Evolutionary conservation across 2,797 vertebrate genomes (phyloP).

Genomic region (Sebastes trivittatus): DNA sequence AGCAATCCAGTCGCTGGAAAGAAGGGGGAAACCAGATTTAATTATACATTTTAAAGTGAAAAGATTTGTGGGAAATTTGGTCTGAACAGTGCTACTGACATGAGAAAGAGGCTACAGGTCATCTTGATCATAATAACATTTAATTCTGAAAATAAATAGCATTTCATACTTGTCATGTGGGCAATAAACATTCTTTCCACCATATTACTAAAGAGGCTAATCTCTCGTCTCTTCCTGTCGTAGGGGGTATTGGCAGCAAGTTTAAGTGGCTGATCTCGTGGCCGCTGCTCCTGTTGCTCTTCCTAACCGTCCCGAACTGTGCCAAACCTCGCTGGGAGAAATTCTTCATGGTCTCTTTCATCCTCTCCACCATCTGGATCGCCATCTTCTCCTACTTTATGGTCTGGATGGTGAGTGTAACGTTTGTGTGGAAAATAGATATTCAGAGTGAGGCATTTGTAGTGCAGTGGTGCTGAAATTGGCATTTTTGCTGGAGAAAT

Average conservation of each 20-base stretch:
- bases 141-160: neutral
- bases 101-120: neutral
- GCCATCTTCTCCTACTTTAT: conserved; percentile 97
- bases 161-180: neutral
- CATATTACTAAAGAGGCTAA: neutral
- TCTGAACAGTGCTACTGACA: neutral
- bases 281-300: conserved; percentile 92
- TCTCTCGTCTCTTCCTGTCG: conserved; percentile 34
- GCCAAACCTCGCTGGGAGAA: conserved; percentile 94
- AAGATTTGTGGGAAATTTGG: neutral
- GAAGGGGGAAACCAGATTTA: neutral
- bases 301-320: conserved; percentile 91
- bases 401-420: conserved; percentile 97
- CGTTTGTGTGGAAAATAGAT: neutral
- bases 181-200: neutral
- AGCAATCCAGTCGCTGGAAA: neutral
- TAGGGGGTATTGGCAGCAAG: conserved; percentile 84
- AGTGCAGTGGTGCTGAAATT: neutral
- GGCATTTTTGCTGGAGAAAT: neutral
- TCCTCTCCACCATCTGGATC: conserved; percentile 95
- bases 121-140: neutral
- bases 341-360: conserved; percentile 94
- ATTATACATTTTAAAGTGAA: neutral
- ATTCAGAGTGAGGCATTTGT: neutral
- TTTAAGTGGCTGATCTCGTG: conserved; percentile 93